Evolutionary conservation across 2,797 vertebrate species (phyloP).

Genomic region (Sebastes taczanowskii): DNA sequence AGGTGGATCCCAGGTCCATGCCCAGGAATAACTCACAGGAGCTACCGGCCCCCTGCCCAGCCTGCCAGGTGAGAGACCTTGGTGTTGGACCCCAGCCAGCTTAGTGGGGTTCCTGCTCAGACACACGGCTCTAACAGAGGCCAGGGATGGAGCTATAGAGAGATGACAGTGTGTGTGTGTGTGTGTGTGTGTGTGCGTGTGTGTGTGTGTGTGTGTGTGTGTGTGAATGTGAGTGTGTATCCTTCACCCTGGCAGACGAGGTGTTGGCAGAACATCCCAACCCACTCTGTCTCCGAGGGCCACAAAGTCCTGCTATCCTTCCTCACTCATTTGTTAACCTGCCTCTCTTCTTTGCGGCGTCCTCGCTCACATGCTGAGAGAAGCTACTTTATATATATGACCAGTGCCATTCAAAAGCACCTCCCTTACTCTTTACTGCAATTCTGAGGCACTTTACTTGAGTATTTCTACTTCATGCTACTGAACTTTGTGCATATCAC

Average conservation of each 20-base stretch:
- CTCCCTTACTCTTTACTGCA: constrained; percentile 29
- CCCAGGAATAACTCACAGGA: constrained; percentile 78
- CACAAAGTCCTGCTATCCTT: constrained; percentile 64
- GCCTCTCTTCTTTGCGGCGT: constrained; percentile 53
- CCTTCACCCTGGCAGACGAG: constrained; percentile 80
- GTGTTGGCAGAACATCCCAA: constrained; percentile 71
- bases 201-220: constrained; percentile 34
- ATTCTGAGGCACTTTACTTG: neutral
- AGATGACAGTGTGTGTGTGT: constrained; percentile 57
- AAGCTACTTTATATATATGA: constrained; percentile 57
- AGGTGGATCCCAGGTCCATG: constrained; percentile 61
- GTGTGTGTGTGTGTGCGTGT: constrained; percentile 3
- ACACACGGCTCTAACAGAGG: constrained; percentile 58
- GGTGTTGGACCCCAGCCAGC: constrained; percentile 81
- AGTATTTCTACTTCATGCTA: too few relatives aligned
- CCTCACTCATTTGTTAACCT: constrained; percentile 74
- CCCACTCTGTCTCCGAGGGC: constrained; percentile 70
- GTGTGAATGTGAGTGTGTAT: constrained; percentile 53
- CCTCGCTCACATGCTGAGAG: constrained; percentile 62
- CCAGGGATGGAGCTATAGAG: constrained; percentile 53
- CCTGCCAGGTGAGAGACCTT: constrained; percentile 81
- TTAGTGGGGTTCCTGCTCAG: constrained; percentile 76
- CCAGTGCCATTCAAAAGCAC: constrained; percentile 53
- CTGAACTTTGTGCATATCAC: too few relatives aligned
- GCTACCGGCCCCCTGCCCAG: constrained; percentile 71